These are phyloP conservation scores for Alviniconcha marisindica DNA, from an alignment of 1,140 invertebrate species.

Conservation along the genomic window DNA sequence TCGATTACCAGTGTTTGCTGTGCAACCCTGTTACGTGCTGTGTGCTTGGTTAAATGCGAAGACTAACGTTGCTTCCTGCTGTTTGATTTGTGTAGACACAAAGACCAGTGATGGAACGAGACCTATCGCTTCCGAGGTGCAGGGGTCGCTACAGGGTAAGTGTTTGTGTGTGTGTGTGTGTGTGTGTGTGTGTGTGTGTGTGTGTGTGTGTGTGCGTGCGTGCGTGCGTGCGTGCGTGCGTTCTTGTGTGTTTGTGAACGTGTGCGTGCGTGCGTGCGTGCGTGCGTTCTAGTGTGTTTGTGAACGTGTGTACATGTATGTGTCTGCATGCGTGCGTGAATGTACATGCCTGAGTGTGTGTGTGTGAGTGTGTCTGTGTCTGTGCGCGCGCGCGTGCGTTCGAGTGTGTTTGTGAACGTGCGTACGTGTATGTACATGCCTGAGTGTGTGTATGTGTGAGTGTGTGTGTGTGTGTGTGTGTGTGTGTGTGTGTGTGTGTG, in stretches of 20 bases:
- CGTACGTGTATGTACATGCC: not conserved
- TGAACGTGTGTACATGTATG: not conserved
- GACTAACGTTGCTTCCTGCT: too few relatives aligned
- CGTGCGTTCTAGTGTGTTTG: not conserved
- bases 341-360: not conserved
- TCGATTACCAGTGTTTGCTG: too few relatives aligned
- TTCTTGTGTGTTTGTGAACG: not conserved
- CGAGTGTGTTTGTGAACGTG: not conserved
- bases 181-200: not conserved
- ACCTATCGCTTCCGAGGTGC: not conserved
- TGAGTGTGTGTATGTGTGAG: not conserved
- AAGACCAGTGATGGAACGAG: not conserved
- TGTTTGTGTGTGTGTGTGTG: not conserved
- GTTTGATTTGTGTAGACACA: not conserved
- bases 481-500: not conserved
- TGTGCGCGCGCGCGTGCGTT: not conserved
- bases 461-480: not conserved
- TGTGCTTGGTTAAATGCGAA: too few relatives aligned
- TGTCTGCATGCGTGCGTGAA: not conserved
- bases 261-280: not conserved
- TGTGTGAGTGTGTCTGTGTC: not conserved
- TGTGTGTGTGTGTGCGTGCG: not conserved
- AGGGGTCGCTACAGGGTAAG: too few relatives aligned
- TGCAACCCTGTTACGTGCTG: too few relatives aligned
- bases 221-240: conserved; percentile 21